A percentile compares a stretch with the other conserved stretches of the same genome.
These are phyloP conservation scores for Amblyornis subalaris DNA, from an alignment of 2,113 vertebrate species.

Conservation along the genomic window DNA sequence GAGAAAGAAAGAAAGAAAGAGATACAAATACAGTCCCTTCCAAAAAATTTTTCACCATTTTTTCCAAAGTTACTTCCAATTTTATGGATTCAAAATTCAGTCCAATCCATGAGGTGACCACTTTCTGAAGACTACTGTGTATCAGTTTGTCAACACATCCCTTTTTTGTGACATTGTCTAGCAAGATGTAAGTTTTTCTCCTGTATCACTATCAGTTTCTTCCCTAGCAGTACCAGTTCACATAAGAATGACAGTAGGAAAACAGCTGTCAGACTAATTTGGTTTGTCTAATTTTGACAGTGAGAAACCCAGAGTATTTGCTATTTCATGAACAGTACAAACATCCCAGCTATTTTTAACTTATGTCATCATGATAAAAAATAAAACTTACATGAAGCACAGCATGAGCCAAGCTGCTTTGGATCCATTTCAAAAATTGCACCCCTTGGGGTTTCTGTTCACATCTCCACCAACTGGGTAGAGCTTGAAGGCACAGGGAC, in stretches of 20 bases:
- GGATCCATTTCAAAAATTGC: conserved; percentile 38
- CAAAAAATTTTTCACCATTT: not conserved
- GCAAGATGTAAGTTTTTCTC: not conserved
- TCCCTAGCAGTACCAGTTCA: not conserved
- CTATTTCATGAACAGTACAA: conserved; percentile 18
- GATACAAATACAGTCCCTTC: not conserved
- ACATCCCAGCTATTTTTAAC: conserved; percentile 41
- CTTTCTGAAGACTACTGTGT: not conserved
- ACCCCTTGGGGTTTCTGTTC: conserved; percentile 26
- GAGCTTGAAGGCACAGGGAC: not conserved
- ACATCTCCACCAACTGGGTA: not conserved
- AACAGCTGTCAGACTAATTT: conserved; percentile 16
- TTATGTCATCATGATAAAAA: conserved; percentile 12
- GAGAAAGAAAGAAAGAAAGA: not conserved
- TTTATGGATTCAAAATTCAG: not conserved
- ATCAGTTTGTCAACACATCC: not conserved
- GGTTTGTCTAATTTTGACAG: conserved; percentile 10
- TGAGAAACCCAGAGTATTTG: not conserved
- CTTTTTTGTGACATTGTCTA: not conserved
- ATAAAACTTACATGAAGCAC: conserved; percentile 12
- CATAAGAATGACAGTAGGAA: not conserved
- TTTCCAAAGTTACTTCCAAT: not conserved
- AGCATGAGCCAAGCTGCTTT: not conserved
- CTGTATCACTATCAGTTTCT: not conserved
- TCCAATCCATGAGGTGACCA: not conserved